Conservation (phyloP, 2,888 invertebrate species). For the Heliconius charithonia region DNA sequence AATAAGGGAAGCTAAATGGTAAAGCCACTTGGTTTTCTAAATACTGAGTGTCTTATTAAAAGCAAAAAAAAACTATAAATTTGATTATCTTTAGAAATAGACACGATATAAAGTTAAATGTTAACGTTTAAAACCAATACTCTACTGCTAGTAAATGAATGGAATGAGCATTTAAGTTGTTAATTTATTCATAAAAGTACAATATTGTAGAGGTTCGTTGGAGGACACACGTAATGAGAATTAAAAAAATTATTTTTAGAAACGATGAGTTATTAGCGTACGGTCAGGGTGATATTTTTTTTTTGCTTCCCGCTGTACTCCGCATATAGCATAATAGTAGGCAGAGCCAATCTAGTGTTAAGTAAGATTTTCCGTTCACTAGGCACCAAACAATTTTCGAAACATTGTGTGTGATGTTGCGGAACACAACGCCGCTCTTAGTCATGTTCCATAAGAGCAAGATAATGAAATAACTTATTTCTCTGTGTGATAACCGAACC, state of each 20-base stretch:
- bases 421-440: neutral
- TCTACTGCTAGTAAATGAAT: slow-evolving; percentile 7
- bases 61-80: neutral
- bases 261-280: slow-evolving; percentile 16
- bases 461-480: neutral
- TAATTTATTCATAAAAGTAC: slow-evolving; percentile 24
- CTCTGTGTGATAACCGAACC: neutral
- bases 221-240: slow-evolving; percentile 14
- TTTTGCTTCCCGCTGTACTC: neutral
- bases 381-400: neutral
- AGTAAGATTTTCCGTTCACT: neutral
- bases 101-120: neutral
- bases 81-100: slow-evolving; percentile 1
- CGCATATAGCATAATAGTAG: neutral
- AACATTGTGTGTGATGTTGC: neutral
- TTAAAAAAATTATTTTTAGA: slow-evolving; percentile 4
- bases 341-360: neutral
- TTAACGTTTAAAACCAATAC: slow-evolving; percentile 19
- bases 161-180: slow-evolving; percentile 1
- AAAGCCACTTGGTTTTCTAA: neutral
- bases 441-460: neutral
- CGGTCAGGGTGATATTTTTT: neutral
- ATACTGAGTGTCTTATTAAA: neutral
- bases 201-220: slow-evolving; percentile 17
- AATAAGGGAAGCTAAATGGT: neutral